Evolutionary conservation across 2,797 vertebrate species (phyloP), one percentile per base, ranked within the genome.

Genomic region (Ptychadena robeensis): DNA sequence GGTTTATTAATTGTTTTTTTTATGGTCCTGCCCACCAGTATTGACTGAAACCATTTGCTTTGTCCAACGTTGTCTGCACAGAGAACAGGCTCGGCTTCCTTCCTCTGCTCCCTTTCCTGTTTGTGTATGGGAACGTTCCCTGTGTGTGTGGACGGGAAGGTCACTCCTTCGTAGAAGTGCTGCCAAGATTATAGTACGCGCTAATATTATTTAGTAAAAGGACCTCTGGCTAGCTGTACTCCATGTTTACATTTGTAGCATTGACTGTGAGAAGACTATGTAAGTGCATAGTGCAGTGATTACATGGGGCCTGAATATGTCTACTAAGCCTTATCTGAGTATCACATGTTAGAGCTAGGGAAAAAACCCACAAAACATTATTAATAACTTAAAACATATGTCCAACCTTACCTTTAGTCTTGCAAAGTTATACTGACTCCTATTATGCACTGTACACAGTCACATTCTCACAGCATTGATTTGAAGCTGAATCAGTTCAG

Each of bases 51-150:
- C 59, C 74, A 67, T 57, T 80, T 25, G 81, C 59, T 72, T 48
- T 53, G 27, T 73, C 63, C 63, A 53, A 40, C 15, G 59, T 35
- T 73, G 57, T 82, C 48, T 22, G 18, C 57, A 3, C 38, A 10
- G 73, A 76, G 65, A 82, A 76, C 82, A 59, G 69, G 44, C 70
- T 63, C 53, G n/a, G 34, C 64, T 84, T 80, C 82, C 77, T 84
- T 80, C 82, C 77, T 80, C 64, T 64, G 10, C 82, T 84, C 77
- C 77, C 77, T 80, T 84, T 84, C 82, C 82, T 84, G 82, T 84
- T 84, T 80, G 77, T 53, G 64, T 69, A 80, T 80, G 82, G 77
- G 65, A 80, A 80, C 44, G 64, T 74, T 79, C 65, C 75, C 69
- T 79, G 4, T 28, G 27, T 66, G 63, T 67, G 27, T 22, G 77